Conservation (phyloP, 2,113 vertebrate species). For the Proteles cristata region DNA sequence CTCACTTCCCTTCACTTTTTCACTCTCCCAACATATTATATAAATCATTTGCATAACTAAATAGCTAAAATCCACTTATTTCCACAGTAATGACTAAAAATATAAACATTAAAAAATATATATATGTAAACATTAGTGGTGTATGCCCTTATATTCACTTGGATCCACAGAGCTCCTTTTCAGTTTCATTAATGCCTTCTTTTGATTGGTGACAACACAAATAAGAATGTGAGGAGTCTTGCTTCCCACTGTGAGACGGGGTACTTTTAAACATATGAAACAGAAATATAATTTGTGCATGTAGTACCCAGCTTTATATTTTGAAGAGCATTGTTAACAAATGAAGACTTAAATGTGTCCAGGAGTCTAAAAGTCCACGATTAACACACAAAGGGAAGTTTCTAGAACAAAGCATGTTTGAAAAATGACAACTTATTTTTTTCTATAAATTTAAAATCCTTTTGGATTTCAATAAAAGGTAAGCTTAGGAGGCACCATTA, state of each 20-base stretch:
- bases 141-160: conserved; percentile 45
- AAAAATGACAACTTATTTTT: conserved; percentile 48
- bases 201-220: conserved; percentile 52
- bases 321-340: conserved; percentile 51
- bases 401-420: conserved; percentile 41
- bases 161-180: conserved; percentile 46
- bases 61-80: conserved; percentile 49
- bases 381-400: conserved; percentile 52
- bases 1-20: not conserved
- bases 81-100: conserved; percentile 41
- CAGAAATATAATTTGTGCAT: conserved; percentile 57
- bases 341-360: conserved; percentile 20
- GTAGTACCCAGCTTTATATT: conserved; percentile 15
- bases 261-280: conserved; percentile 59
- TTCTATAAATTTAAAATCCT: conserved; percentile 57
- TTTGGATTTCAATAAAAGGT: conserved; percentile 48
- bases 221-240: conserved; percentile 25
- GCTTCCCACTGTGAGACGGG: conserved; percentile 46
- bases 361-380: conserved; percentile 37
- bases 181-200: conserved; percentile 3
- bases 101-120: conserved; percentile 27
- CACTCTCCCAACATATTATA: not conserved
- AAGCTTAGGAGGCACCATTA: conserved; percentile 24
- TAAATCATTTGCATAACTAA: conserved; percentile 33
- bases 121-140: conserved; percentile 34